phyloP scores from a whole-genome alignment of 2,888 invertebrate species.

The Scotopteryx bipunctaria region DNA sequence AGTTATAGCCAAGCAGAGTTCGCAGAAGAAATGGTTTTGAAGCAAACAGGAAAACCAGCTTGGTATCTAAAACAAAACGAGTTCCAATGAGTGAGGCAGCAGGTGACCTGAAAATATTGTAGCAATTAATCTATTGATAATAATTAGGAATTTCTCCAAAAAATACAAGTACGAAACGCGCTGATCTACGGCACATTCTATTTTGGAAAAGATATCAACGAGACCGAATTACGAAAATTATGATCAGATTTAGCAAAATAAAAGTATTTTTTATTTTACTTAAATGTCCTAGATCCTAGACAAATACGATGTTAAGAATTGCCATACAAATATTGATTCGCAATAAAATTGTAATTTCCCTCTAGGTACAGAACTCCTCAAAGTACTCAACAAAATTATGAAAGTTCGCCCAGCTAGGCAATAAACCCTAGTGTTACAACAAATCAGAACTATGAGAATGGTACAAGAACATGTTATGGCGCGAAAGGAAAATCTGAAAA shows the following conservation, averaged over 20 bases:
- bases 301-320: neutral
- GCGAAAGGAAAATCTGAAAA: slow-evolving; percentile 66
- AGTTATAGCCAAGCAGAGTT: neutral
- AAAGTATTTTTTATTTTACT: neutral
- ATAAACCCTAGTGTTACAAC: slow-evolving; percentile 35
- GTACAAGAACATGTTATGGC: slow-evolving; percentile 54
- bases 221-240: slow-evolving; percentile 43
- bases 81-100: neutral
- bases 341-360: too few species aligned
- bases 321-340: slow-evolving; percentile 1
- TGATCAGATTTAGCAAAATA: too few species aligned
- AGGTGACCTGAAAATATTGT: neutral
- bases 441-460: slow-evolving; percentile 46
- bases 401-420: slow-evolving; percentile 18
- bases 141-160: neutral
- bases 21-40: slow-evolving; percentile 1
- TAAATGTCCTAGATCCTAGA: neutral
- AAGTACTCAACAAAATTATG: slow-evolving; percentile 14
- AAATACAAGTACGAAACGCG: neutral
- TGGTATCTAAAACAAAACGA: slow-evolving; percentile 2
- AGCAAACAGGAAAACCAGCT: slow-evolving; percentile 13
- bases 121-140: neutral
- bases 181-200: slow-evolving; percentile 28
- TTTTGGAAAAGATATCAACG: slow-evolving; percentile 57
- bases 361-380: neutral